Evolutionary conservation across 2,888 invertebrate genomes (phyloP).

Genomic region (Boloria selene): DNA sequence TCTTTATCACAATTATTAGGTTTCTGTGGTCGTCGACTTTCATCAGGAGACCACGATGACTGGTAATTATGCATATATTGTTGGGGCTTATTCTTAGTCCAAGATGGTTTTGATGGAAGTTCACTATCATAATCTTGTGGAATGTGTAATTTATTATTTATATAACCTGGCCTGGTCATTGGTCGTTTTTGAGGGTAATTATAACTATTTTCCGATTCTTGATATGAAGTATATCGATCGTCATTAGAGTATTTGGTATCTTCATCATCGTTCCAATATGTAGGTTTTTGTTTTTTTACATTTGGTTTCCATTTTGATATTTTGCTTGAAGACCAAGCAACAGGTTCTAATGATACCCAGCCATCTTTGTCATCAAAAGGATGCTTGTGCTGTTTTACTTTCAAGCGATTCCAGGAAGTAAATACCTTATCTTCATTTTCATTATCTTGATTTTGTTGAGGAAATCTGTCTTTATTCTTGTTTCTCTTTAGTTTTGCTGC

Average conservation of each 20-base stretch:
- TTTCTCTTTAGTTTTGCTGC: slow-evolving; percentile 77
- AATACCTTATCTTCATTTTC: slow-evolving; percentile 63
- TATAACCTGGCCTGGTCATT: slow-evolving; percentile 63
- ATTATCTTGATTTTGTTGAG: slow-evolving; percentile 48
- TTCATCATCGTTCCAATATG: slow-evolving; percentile 70
- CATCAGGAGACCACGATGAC: slow-evolving; percentile 69
- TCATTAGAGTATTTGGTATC: slow-evolving; percentile 55
- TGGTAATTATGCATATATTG: slow-evolving; percentile 57
- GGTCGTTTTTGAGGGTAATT: slow-evolving; percentile 67
- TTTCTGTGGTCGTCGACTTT: slow-evolving; percentile 67
- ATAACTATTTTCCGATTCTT: slow-evolving; percentile 57
- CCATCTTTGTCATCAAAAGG: slow-evolving; percentile 87
- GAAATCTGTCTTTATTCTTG: slow-evolving; percentile 58
- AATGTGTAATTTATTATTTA: slow-evolving; percentile 67
- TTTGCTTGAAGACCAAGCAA: slow-evolving; percentile 91
- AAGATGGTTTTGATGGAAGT: slow-evolving; percentile 68
- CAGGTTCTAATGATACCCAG: slow-evolving; percentile 89
- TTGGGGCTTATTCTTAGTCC: slow-evolving; percentile 60
- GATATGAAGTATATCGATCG: slow-evolving; percentile 50
- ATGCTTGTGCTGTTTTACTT: slow-evolving; percentile 81
- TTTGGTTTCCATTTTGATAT: slow-evolving; percentile 90
- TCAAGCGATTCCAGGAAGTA: slow-evolving; percentile 78
- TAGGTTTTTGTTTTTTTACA: slow-evolving; percentile 77
- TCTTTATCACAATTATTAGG: slow-evolving; percentile 69
- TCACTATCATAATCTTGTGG: slow-evolving; percentile 65